Evolutionary conservation across 37 sponge, comb jelly and placozoan species (phyloP).

Genomic region (Aphrocallistes beatrix): DNA sequence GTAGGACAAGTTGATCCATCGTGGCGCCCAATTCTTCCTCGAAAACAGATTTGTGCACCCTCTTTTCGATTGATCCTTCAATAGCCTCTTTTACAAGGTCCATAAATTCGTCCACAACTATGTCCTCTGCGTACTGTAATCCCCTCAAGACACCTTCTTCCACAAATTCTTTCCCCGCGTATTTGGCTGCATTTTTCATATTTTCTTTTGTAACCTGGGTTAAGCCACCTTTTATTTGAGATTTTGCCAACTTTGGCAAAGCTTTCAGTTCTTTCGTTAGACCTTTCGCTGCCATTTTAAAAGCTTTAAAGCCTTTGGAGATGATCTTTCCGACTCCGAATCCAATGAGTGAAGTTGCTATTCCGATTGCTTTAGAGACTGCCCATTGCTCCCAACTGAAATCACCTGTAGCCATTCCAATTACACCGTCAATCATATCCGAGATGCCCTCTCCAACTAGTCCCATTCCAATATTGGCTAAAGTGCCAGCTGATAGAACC

Average conservation of each 20-base stretch:
- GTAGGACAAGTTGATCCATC: background rate
- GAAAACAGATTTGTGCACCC: background rate
- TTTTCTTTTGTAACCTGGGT: background rate
- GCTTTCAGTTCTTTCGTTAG: background rate
- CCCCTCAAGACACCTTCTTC: background rate
- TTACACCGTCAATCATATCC: constrained; percentile 18
- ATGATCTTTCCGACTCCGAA: background rate
- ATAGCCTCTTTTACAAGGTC: background rate
- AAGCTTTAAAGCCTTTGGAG: constrained; percentile 5
- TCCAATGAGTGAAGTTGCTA: background rate
- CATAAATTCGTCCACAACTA: background rate
- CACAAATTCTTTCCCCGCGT: constrained; percentile 17
- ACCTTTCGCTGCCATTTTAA: background rate
- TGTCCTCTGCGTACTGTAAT: background rate
- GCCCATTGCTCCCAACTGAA: constrained; percentile 10
- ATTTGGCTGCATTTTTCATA: background rate
- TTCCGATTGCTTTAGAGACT: background rate
- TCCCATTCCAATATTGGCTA: constrained; percentile 17
- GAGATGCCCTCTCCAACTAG: constrained; percentile 23
- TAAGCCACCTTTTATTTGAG: background rate
- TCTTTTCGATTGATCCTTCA: background rate
- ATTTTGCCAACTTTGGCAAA: background rate
- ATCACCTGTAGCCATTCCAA: constrained; percentile 24
- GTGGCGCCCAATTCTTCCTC: background rate
- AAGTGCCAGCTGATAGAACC: background rate